phyloP scores from a whole-genome alignment of 2,797 vertebrate species.

The Mus spretus region DNA sequence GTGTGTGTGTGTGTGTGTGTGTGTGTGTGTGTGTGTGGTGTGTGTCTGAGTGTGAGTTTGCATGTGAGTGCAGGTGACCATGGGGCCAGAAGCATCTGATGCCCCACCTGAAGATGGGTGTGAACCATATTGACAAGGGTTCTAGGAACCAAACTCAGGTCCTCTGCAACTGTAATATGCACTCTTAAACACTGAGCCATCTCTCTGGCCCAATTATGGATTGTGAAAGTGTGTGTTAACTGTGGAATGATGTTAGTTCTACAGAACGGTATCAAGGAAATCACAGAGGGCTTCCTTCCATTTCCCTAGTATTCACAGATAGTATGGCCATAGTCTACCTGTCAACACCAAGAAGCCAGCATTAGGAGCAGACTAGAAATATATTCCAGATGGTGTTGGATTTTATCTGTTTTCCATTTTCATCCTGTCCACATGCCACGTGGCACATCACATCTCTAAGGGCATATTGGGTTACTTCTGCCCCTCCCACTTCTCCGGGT shows the following conservation, averaged over 20 bases:
- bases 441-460: not conserved
- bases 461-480: not conserved
- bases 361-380: not conserved
- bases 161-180: not conserved
- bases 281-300: not conserved
- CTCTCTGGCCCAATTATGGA: not conserved
- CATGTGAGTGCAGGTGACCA: not conserved
- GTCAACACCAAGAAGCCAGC: not conserved
- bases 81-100: not conserved
- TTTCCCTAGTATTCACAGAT: not conserved
- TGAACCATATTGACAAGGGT: not conserved
- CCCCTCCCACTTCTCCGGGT: not conserved
- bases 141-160: not conserved
- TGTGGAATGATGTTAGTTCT: not conserved
- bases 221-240: slow-evolving; percentile 31
- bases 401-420: slow-evolving; percentile 7
- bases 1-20: not conserved
- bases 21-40: not conserved
- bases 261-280: not conserved
- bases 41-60: not conserved
- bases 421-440: not conserved
- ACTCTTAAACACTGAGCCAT: not conserved
- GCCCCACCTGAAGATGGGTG: not conserved
- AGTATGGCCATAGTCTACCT: not conserved
- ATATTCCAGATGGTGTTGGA: not conserved